Evolutionary conservation across 2,888 invertebrate species (phyloP).

Genomic region (Eurytoma californica): DNA sequence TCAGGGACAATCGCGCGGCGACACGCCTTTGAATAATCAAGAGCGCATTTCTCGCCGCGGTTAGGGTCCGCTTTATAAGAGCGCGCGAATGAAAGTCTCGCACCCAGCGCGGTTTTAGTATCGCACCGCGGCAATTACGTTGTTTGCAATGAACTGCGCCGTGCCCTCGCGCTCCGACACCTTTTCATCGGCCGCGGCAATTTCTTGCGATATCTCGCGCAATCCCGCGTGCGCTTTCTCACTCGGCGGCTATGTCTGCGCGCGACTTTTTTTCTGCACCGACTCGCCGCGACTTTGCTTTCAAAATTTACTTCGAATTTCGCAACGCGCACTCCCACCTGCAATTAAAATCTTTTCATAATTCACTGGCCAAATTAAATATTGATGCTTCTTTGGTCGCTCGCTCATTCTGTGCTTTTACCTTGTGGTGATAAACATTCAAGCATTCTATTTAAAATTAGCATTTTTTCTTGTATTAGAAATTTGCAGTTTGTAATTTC

Average conservation of each 20-base stretch:
- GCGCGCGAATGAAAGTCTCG: slow-evolving; percentile 46
- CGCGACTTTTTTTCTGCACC: background rate
- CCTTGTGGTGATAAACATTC: too few species aligned
- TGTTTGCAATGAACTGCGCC: slow-evolving; percentile 38
- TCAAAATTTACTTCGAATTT: background rate
- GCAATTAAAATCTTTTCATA: slow-evolving; percentile 7
- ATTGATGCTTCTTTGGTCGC: too few species aligned
- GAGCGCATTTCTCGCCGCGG: slow-evolving; percentile 26
- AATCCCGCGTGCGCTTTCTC: slow-evolving; percentile 24
- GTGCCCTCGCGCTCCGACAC: slow-evolving; percentile 35
- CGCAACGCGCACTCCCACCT: background rate
- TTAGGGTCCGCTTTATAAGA: slow-evolving; percentile 13
- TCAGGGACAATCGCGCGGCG: slow-evolving; percentile 40
- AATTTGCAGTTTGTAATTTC: too few species aligned
- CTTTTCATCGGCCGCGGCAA: slow-evolving; percentile 36
- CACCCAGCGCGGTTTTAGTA: slow-evolving; percentile 4
- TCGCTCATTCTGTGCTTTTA: too few species aligned
- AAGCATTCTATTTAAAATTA: too few species aligned
- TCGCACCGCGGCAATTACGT: slow-evolving; percentile 33
- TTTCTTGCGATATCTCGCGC: slow-evolving; percentile 30
- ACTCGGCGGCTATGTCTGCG: background rate
- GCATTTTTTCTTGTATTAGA: too few species aligned
- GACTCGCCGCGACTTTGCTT: slow-evolving; percentile 1
- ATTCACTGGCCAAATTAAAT: too few species aligned
- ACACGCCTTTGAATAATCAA: slow-evolving; percentile 53